Conservation (phyloP, 2,797 vertebrate genomes). For the Zenarchopterus dispar region DNA sequence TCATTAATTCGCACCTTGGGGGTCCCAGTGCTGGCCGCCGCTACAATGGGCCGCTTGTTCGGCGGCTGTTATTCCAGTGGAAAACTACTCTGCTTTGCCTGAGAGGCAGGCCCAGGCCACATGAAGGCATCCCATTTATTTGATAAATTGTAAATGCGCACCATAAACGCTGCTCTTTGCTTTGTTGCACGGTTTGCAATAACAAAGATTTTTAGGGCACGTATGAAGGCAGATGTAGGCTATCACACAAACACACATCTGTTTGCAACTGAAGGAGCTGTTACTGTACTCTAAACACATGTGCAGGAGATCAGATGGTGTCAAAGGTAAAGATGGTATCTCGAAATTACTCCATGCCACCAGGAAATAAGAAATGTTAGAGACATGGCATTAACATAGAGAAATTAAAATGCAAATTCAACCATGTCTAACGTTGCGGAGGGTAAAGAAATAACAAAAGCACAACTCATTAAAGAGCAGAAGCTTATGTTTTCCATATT, state of each 20-base stretch:
- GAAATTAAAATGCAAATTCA: conserved; percentile 14
- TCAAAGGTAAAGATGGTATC: conserved; percentile 70
- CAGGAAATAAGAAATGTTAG: conserved; percentile 44
- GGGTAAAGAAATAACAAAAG: neutral
- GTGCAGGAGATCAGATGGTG: conserved; percentile 65
- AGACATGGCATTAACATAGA: conserved; percentile 47
- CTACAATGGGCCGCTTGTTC: conserved; percentile 88
- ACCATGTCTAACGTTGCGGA: conserved; percentile 7
- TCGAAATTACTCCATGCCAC: conserved; percentile 52
- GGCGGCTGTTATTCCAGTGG: conserved; percentile 86
- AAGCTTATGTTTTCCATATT: conserved; percentile 4
- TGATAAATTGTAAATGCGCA: conserved; percentile 84
- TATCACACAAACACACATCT: conserved; percentile 73
- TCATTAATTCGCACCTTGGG: conserved; percentile 89
- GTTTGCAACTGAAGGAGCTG: conserved; percentile 71
- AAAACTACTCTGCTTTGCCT: conserved; percentile 80
- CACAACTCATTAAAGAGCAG: neutral
- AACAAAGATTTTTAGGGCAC: conserved; percentile 71
- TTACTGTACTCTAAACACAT: conserved; percentile 64
- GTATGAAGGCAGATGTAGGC: conserved; percentile 60
- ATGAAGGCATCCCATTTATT: conserved; percentile 84
- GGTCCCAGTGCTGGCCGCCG: conserved; percentile 78
- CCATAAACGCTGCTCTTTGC: conserved; percentile 76
- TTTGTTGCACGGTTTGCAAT: conserved; percentile 70
- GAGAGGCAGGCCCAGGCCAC: conserved; percentile 71